Conservation (phyloP, 2,797 vertebrate species). For the Sternarchorhynchus goeldii region DNA sequence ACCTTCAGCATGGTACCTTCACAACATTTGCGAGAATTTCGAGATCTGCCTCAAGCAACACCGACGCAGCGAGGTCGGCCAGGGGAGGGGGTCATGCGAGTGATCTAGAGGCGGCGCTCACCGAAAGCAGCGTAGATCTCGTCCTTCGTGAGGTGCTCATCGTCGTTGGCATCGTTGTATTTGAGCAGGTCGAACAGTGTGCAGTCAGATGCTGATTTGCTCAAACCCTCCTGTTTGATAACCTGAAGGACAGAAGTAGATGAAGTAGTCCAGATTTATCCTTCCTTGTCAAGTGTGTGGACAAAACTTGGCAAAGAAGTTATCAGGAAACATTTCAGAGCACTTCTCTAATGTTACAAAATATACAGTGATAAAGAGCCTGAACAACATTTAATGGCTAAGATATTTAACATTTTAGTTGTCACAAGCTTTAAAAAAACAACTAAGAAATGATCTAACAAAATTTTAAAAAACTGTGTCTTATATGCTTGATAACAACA, state of each 20-base stretch:
- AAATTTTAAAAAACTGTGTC: too few relatives aligned
- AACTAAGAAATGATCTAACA: too few relatives aligned
- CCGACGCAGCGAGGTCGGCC: neutral
- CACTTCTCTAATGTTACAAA: neutral
- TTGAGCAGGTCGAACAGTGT: constrained; percentile 92
- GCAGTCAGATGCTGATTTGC: constrained; percentile 83
- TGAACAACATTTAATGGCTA: neutral
- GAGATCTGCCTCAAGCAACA: constrained; percentile 21
- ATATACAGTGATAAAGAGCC: neutral
- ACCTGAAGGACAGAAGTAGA: constrained; percentile 70
- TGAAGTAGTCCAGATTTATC: neutral
- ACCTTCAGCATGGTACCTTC: constrained; percentile 2
- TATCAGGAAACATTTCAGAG: neutral
- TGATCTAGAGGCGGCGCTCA: constrained; percentile 67
- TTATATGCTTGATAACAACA: too few relatives aligned
- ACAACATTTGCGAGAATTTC: neutral
- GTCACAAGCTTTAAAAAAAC: too few relatives aligned
- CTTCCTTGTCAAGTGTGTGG: neutral
- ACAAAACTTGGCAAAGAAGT: neutral
- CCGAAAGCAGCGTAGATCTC: constrained; percentile 93
- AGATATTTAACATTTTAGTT: too few relatives aligned
- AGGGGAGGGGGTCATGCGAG: neutral
- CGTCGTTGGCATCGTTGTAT: constrained; percentile 86
- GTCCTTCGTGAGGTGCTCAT: constrained; percentile 85
- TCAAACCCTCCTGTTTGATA: constrained; percentile 89